A percentile compares a stretch with the other conserved stretches of the same genome.
Evolutionary conservation across 2,113 vertebrate species (phyloP).

Genomic region (Trematocara marginatum): DNA sequence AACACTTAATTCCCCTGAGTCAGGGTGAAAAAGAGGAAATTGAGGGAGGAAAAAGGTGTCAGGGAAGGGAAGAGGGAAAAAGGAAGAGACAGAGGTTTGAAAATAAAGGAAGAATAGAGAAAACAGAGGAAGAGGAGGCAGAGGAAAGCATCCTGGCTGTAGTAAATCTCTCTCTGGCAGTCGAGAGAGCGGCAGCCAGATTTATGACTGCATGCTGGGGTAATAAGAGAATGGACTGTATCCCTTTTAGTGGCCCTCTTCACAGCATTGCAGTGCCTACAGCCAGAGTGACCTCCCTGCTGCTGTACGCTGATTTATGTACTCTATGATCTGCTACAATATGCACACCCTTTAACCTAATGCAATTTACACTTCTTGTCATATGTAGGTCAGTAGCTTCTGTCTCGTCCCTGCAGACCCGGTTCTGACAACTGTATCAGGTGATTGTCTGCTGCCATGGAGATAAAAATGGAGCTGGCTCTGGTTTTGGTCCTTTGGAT

Average conservation of each 20-base stretch:
- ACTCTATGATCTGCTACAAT: neutral
- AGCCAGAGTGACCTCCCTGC: neutral
- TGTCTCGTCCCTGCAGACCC: neutral
- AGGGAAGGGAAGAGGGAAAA: neutral
- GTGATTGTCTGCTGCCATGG: constrained; percentile 44
- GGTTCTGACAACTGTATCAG: constrained; percentile 28
- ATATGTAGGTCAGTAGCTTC: constrained; percentile 45
- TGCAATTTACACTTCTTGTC: neutral
- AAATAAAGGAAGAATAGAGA: neutral
- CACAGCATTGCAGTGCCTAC: neutral
- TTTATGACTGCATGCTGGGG: constrained; percentile 27
- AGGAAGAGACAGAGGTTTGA: neutral
- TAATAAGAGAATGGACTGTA: constrained; percentile 42
- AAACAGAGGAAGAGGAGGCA: neutral
- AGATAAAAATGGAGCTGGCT: constrained; percentile 17
- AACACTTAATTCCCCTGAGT: neutral
- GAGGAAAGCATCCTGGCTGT: neutral
- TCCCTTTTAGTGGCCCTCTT: neutral
- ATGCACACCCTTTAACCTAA: neutral
- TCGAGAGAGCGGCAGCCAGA: neutral
- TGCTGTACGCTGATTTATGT: neutral
- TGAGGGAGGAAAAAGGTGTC: neutral
- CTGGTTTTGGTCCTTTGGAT: neutral
- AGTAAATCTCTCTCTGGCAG: constrained; percentile 29
- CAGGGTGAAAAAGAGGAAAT: neutral